Evolutionary conservation across 2,113 vertebrate genomes (phyloP), one percentile per base, ranked within the genome.

Genomic region (Microcebus lehilahytsara): DNA sequence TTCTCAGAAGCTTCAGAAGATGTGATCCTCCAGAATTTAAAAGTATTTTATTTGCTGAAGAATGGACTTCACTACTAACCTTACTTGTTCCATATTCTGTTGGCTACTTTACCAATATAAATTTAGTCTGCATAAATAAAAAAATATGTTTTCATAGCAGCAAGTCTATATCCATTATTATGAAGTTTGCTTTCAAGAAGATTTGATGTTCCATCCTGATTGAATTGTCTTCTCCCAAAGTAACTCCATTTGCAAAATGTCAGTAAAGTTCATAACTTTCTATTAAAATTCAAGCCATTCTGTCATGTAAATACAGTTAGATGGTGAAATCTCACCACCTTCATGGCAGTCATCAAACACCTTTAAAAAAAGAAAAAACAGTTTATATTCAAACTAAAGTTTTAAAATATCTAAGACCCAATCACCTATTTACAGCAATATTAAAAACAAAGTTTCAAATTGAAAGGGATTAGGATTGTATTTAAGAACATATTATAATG

Each of bases 311-410:
- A 99, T 95, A 97, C 99, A 99, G 96, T 98, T 99, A 2, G 99
- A 99, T 23, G 99, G 99, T 27, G 99, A 99, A 97, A 99, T 99
- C 37, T 99, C 99, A 56, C 99, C 99, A 49, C 99, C 99, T 97
- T 99, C 99, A 20, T 99, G 99, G 98, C 99, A 99, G 97, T 99
- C 99, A 3, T 99, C 99, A 98, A 99, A 99, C 97, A 99, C 99
- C 99, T 99, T 97, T 49, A 93, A 77, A 97, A 88, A 71, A 97
- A 95, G 27, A 98, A 98, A 85, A 97, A 95, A 86, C 23, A 42
- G 22, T 74, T 93, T 85, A 96, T 71, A 87, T 85, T 95, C 83
- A 98, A 95, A 86, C 25, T 72, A 12, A 95, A 67, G 25, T 97
- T 95, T 94, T 86, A 46, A 95, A 96, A 49, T 87, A 96, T 72